Base-by-base conservation (phyloP, 2,797 vertebrate genomes). In the Crenuchus spilurus region DNA sequence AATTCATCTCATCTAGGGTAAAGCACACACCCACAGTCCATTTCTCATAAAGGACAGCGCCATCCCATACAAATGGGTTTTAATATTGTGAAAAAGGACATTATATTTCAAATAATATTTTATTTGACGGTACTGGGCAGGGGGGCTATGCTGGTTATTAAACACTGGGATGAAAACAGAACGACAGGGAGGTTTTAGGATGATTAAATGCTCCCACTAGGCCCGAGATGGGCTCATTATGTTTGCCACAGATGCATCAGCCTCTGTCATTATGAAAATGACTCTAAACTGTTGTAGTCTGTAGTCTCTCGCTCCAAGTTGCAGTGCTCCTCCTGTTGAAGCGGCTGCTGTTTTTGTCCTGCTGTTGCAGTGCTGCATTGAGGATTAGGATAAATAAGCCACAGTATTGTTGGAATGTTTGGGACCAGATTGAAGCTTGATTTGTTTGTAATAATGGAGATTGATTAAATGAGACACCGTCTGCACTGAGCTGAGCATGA, bases 211-310 rank as follows among this genome's bases (percentile, higher is more conserved):
- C 73, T 83, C 86, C 86, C 85, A 85, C 85, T 66, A 85, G 74
- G 81, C 60, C 84, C 61, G 64, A 83, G 83, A 89, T 87, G 87
- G 79, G 78, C 86, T 89, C 85, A 88, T 89, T 87, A 91, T 87
- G 85, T 85, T 86, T 87, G 79, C 68, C 78, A 86, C 84, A 85
- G 88, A 89, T 85, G 83, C 88, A 88, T 80, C 84, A 87, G 81
- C 49, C 41, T 70, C 79, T 75, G 84, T 90, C 89, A 90, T 91
- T 89, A 91, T 89, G 87, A 88, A 90, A 91, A 91, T 88, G 86
- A 83, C 84, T 82, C 70, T 78, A 82, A 80, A 81, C 76, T 68
- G 74, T 72, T 82, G 80, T 61, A 88, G 88, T 90, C 88, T 85
- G 88, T n/a, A 82, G 84, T 48, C 49, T 70, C 46, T 37, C 61